A percentile compares a stretch with the other conserved stretches of the same genome.
Evolutionary conservation across 2,797 vertebrate species (phyloP).

Genomic region (Rallus crepitans): DNA sequence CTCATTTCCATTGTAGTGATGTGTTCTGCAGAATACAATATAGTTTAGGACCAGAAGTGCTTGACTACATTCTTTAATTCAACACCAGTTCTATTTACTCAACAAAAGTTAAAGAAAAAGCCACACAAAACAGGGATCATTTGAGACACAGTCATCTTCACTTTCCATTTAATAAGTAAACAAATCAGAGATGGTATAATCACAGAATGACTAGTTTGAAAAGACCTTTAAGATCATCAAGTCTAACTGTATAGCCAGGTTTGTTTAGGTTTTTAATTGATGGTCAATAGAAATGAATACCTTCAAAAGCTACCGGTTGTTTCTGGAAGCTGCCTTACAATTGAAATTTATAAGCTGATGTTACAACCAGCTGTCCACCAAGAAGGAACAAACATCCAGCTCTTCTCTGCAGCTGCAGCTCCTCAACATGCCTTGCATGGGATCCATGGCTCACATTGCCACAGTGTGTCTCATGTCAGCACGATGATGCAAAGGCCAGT

Average conservation of each 20-base stretch:
- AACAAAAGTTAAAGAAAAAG: not conserved
- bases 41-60: not conserved
- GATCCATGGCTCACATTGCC: rapidly evolving
- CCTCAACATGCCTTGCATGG: rapidly evolving
- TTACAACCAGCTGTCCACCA: not conserved
- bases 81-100: not conserved
- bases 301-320: not conserved
- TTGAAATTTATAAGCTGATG: not conserved
- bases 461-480: not conserved
- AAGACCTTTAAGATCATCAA: too few relatives aligned
- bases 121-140: not conserved
- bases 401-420: not conserved
- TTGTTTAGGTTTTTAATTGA: not conserved
- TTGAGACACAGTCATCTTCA: not conserved
- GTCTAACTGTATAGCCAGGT: not conserved
- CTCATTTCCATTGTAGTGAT: not conserved
- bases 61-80: not conserved
- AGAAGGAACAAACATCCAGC: not conserved
- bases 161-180: not conserved
- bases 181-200: not conserved
- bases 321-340: not conserved
- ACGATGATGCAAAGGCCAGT: not conserved
- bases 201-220: too few relatives aligned
- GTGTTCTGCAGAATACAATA: not conserved
- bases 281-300: not conserved